Conservation (phyloP, 2,113 vertebrate genomes). For the Campylorhamphus procurvoides region DNA sequence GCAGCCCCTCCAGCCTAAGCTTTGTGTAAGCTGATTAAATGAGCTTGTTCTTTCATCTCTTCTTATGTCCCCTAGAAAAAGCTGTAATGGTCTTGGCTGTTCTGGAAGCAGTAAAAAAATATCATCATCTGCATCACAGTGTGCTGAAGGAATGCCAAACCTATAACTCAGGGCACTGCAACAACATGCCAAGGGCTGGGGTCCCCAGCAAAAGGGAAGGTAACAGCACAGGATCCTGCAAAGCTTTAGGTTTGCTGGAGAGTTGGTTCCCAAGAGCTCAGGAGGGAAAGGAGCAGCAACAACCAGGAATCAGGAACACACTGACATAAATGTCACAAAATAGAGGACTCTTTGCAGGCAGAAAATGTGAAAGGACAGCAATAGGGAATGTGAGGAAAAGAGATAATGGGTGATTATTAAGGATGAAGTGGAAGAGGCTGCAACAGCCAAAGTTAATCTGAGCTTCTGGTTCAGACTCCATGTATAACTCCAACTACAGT, state of each 20-base stretch:
- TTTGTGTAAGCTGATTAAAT: neutral
- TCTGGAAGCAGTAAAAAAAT: neutral
- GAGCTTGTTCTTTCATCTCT: neutral
- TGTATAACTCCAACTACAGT: neutral
- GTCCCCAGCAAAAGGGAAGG: neutral
- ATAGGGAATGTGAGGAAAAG: neutral
- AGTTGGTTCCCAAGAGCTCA: neutral
- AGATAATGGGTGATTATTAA: neutral
- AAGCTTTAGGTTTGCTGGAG: rapidly evolving
- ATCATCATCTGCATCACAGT: neutral
- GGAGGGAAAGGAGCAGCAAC: neutral
- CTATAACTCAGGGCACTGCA: neutral
- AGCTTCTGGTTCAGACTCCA: neutral
- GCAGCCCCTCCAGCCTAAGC: neutral
- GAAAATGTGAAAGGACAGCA: neutral
- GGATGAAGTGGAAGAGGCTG: neutral
- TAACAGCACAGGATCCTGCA: rapidly evolving
- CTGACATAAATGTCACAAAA: too few relatives aligned
- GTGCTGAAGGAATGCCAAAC: neutral
- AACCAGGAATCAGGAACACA: neutral
- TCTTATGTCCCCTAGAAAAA: neutral
- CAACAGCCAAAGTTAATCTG: neutral
- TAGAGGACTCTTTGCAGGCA: neutral
- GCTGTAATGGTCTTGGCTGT: neutral
- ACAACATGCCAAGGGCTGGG: too few relatives aligned